These are phyloP conservation scores for Papilio protenor DNA, from an alignment of 2,888 invertebrate species.

Conservation along the genomic window DNA sequence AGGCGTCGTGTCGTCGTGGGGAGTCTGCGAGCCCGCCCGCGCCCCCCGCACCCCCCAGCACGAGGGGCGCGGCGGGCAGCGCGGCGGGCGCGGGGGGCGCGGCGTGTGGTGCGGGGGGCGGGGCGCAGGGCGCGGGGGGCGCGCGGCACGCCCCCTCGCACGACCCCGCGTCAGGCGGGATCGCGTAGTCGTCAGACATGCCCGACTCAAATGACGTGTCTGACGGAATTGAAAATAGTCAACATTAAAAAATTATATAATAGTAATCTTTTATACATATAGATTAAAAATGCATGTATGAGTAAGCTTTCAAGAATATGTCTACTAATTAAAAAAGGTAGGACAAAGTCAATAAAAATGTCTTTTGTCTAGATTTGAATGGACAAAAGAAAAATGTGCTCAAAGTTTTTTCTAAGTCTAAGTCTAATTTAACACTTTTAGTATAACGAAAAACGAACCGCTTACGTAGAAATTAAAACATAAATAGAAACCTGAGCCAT, in stretches of 20 bases:
- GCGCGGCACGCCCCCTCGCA: conserved; percentile 90
- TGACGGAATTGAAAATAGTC: conserved; percentile 63
- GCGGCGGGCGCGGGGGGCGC: neutral
- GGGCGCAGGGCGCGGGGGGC: neutral
- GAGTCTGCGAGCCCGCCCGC: conserved; percentile 58
- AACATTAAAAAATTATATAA: neutral
- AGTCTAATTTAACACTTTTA: too few relatives aligned
- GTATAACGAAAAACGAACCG: too few relatives aligned
- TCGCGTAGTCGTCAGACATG: conserved; percentile 97
- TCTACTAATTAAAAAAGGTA: too few relatives aligned
- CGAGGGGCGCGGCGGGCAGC: conserved; percentile 78
- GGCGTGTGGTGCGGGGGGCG: conserved; percentile 56
- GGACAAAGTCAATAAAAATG: too few relatives aligned
- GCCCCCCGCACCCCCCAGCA: conserved; percentile 39
- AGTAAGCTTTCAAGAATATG: too few relatives aligned
- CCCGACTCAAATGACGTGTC: conserved; percentile 97
- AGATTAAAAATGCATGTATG: too few relatives aligned
- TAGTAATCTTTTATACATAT: too few relatives aligned
- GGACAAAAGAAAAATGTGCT: too few relatives aligned
- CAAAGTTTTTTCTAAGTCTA: too few relatives aligned
- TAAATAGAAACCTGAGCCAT: too few relatives aligned
- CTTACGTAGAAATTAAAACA: too few relatives aligned
- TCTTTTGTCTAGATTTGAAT: too few relatives aligned
- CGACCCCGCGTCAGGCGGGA: conserved; percentile 96
- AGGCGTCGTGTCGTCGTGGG: conserved; percentile 86